Conservation (phyloP, 1,140 invertebrate species). For the Triops longicaudatus region DNA sequence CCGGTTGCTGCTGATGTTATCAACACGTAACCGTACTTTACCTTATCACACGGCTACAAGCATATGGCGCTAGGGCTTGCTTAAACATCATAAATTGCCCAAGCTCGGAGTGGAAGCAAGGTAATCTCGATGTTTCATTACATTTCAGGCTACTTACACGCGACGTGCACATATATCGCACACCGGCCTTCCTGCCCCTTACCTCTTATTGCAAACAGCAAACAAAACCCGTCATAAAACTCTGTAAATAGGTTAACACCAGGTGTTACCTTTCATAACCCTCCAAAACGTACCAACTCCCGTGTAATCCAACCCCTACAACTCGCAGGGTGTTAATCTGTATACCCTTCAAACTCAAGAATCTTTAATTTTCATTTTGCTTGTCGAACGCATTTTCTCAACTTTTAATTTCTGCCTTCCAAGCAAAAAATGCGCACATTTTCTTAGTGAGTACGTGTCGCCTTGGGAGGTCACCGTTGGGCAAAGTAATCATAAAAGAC, state of each 20-base stretch:
- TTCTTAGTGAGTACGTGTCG: neutral
- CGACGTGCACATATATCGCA: neutral
- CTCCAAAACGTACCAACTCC: too few relatives aligned
- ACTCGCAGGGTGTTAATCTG: too few relatives aligned
- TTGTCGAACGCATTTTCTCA: too few relatives aligned
- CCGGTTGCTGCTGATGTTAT: neutral
- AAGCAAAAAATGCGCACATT: too few relatives aligned
- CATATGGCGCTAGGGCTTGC: conserved; percentile 9
- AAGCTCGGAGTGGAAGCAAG: neutral
- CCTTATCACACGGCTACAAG: neutral
- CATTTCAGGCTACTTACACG: neutral
- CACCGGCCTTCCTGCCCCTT: neutral
- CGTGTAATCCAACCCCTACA: too few relatives aligned
- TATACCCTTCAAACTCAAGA: too few relatives aligned
- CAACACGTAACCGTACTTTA: conserved; percentile 13
- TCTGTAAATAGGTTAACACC: neutral
- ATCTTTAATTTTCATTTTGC: too few relatives aligned
- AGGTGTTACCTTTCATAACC: neutral
- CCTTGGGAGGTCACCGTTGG: neutral
- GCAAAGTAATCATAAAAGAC: neutral
- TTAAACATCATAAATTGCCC: neutral
- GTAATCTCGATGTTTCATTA: neutral
- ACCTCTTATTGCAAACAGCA: neutral
- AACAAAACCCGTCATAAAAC: neutral
- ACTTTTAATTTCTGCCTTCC: too few relatives aligned